These are phyloP conservation scores for Solenopsis fugax DNA, from an alignment of 1,140 invertebrate genomes.

Conservation along the genomic window DNA sequence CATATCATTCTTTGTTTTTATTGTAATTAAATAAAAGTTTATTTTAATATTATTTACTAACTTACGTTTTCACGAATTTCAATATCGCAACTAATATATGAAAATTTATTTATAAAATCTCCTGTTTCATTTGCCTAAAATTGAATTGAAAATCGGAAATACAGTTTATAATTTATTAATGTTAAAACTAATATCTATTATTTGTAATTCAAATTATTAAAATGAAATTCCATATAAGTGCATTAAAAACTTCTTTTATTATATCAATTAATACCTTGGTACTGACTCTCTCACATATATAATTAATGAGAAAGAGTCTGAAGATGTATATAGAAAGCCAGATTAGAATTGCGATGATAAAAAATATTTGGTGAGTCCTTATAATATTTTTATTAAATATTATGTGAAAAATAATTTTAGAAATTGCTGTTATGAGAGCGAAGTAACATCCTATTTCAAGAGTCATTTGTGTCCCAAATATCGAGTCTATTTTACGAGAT, in stretches of 20 bases:
- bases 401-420: background rate
- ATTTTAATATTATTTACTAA: slow-evolving; percentile 4
- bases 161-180: background rate
- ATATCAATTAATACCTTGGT: slow-evolving; percentile 11
- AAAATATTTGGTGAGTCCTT: background rate
- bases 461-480: slow-evolving; percentile 33
- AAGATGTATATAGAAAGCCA: background rate
- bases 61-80: slow-evolving; percentile 31
- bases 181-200: background rate
- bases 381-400: background rate
- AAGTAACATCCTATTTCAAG: slow-evolving; percentile 15
- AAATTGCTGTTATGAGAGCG: background rate
- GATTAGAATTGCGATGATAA: background rate
- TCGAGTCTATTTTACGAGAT: background rate
- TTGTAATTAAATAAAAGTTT: background rate
- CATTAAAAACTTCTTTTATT: background rate
- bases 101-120: background rate
- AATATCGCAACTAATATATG: background rate
- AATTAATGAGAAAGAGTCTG: slow-evolving; percentile 14
- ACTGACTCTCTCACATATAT: slow-evolving; percentile 4
- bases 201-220: background rate
- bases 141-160: background rate
- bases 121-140: slow-evolving; percentile 2
- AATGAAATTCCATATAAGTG: background rate
- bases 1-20: background rate